These are phyloP conservation scores for Cydia splendana DNA, from an alignment of 1,140 invertebrate genomes.

Conservation along the genomic window DNA sequence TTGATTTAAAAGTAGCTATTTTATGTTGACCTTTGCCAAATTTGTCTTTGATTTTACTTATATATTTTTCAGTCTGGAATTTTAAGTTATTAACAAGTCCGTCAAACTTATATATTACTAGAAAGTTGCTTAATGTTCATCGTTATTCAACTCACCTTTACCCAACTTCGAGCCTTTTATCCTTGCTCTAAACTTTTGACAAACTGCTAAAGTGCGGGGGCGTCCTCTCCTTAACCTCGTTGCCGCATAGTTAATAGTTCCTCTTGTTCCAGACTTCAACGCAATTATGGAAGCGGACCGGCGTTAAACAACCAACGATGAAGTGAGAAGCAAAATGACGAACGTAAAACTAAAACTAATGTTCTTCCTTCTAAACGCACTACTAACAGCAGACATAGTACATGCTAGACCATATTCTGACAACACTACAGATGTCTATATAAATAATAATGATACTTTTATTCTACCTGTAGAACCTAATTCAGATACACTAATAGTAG, in stretches of 20 bases:
- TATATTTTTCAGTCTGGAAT: too few species aligned
- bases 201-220: neutral
- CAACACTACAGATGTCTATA: constrained; percentile 58
- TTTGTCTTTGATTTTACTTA: too few species aligned
- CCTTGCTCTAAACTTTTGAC: neutral
- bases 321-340: constrained; percentile 48
- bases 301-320: constrained; percentile 39
- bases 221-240: neutral
- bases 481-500: constrained; percentile 69
- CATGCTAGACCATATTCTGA: constrained; percentile 61
- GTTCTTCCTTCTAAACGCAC: constrained; percentile 66
- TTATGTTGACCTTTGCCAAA: too few species aligned
- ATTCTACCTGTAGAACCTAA: constrained; percentile 68
- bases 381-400: constrained; percentile 63
- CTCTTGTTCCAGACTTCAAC: constrained; percentile 56
- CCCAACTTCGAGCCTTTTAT: neutral
- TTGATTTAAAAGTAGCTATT: too few species aligned
- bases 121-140: neutral
- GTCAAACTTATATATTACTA: neutral
- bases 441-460: constrained; percentile 60
- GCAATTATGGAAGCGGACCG: constrained; percentile 35
- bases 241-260: constrained; percentile 50
- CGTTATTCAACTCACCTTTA: neutral
- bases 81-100: neutral
- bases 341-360: constrained; percentile 73